Base-by-base conservation (phyloP, 2,888 invertebrate genomes). In the Cyclophora punctaria region DNA sequence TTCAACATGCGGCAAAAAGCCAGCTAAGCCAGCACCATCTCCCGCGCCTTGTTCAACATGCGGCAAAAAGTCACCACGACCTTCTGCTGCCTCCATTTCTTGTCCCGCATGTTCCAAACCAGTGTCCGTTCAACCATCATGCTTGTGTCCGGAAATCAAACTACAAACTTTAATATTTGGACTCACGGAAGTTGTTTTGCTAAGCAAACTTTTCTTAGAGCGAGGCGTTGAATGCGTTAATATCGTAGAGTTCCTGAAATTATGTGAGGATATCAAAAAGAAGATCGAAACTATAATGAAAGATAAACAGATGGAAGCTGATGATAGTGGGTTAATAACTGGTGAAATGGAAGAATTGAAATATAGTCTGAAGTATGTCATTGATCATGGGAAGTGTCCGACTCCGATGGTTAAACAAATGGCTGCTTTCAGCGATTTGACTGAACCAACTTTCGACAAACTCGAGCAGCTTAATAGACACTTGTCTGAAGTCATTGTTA, bases 181-280 rank as follows among this genome's bases (percentile, higher is more conserved):
- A 44, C 20, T 44, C 5, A 44, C 6, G 20, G 34, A 64, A 55
- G 6, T 44, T 20, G 33, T 44, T 33, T 20, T 34, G 3, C 44
- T 33, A 33, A 42, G 35, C 7, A 50, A 45, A 41, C 34, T 43
- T 7, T 35, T 41, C 6, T 33, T 34, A 37, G 48, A 43, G 5
- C 42, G 5, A 44, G 41, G 40, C 41, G 6, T 49, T 41, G 7
- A 46, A 49, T 41, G 6, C 35, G 49, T 40, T 7, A 34, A 42
- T 48, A 34, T 43, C 35, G 34, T 47, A 37, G 41, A 47, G 20
- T 34, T 44, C 33, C 6, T 44, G 44, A 44, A 34, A 33, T 20
- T 7, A 34, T 34, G 7, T 41, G 33, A 44, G 3, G 45, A 47
- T 33, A 43, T 44, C 34, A 34, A 44, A 34, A 6, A 44, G 1